These are phyloP conservation scores for Sialis lutaria DNA, from an alignment of 2,888 invertebrate genomes.

Conservation along the genomic window DNA sequence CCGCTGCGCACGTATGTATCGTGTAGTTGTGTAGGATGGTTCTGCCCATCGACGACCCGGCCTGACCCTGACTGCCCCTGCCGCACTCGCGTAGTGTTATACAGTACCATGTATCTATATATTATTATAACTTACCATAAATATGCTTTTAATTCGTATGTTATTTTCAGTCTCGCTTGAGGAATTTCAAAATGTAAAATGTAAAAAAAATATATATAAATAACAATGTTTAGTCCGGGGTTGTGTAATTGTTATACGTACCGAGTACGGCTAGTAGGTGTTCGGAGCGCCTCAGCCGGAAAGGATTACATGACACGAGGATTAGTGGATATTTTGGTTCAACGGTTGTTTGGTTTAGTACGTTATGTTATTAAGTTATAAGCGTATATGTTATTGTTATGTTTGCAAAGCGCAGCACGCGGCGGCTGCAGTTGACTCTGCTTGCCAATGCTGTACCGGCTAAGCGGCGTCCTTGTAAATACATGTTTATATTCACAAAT, in stretches of 20 bases:
- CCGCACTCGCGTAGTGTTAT: background rate
- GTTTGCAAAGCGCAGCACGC: slow-evolving; percentile 1
- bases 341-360: slow-evolving; percentile 9
- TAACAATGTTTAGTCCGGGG: background rate
- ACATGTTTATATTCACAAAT: background rate
- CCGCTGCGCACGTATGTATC: too few relatives aligned
- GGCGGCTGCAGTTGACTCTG: background rate
- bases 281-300: background rate
- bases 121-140: slow-evolving; percentile 3
- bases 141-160: background rate
- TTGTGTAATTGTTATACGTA: background rate
- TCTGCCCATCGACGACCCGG: slow-evolving; percentile 3
- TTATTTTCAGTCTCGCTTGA: slow-evolving; percentile 4
- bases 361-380: slow-evolving; percentile 3
- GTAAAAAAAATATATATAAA: slow-evolving; percentile 3
- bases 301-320: slow-evolving; percentile 19
- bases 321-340: slow-evolving; percentile 16
- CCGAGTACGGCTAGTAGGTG: background rate
- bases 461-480: background rate
- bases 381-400: slow-evolving; percentile 4
- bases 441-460: background rate
- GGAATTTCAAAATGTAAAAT: slow-evolving; percentile 4
- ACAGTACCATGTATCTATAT: slow-evolving; percentile 2
- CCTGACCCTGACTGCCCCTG: slow-evolving; percentile 1
- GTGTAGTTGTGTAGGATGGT: too few relatives aligned